These are phyloP conservation scores for Cyphomyrmex costatus DNA, from an alignment of 1,140 invertebrate species.

Conservation along the genomic window DNA sequence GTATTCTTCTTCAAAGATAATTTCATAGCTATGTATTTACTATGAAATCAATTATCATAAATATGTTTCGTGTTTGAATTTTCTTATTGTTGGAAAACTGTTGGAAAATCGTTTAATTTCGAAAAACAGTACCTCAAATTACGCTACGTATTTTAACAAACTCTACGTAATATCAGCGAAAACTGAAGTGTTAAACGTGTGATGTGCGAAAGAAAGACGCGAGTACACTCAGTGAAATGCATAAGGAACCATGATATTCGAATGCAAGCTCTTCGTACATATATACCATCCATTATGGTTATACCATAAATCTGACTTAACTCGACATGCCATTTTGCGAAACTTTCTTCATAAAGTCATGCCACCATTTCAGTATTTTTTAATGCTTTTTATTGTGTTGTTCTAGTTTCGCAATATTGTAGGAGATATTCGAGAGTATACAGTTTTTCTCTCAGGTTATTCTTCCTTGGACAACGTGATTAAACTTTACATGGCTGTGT, in stretches of 20 bases:
- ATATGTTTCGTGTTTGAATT: background rate
- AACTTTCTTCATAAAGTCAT: constrained; percentile 39
- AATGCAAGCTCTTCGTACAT: constrained; percentile 40
- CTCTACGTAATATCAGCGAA: background rate
- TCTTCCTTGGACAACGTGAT: constrained; percentile 30
- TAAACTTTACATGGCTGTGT: constrained; percentile 24
- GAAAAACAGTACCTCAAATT: background rate
- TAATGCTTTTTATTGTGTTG: constrained; percentile 57
- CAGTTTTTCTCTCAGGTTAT: constrained; percentile 10
- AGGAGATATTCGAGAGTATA: constrained; percentile 42
- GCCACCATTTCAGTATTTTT: constrained; percentile 59
- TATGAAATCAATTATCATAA: background rate
- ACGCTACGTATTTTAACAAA: background rate
- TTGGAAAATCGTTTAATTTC: background rate
- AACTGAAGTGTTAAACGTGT: background rate
- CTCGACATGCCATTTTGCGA: constrained; percentile 48
- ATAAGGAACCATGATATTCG: constrained; percentile 21
- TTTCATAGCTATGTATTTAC: background rate
- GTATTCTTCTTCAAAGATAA: background rate
- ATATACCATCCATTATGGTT: constrained; percentile 68
- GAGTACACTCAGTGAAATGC: constrained; percentile 2
- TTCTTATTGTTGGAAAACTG: no score
- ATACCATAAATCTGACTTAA: constrained; percentile 70
- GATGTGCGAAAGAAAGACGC: background rate
- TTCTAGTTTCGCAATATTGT: constrained; percentile 52